Base-by-base conservation (phyloP, 2,888 invertebrate species). In the Dynastes hyllus region DNA sequence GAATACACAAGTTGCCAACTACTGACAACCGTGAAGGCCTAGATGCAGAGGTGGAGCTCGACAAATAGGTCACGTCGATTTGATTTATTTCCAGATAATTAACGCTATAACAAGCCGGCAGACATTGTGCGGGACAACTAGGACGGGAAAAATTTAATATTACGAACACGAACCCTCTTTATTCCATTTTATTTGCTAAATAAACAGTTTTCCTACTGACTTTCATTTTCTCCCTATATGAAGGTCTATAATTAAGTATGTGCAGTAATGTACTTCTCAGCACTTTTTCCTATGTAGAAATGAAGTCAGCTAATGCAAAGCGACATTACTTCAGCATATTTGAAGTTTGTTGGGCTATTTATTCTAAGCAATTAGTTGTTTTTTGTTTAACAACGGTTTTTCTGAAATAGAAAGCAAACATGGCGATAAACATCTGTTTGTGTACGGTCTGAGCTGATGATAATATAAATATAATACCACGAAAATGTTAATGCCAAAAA, bases 61-160 rank as follows among this genome's bases (percentile, higher is more conserved):
- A 45, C 45, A 45, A 45, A 45, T 45, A 8, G 45, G 45, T 45
- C 45, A 8, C 9, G 45, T 45, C 45, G 66, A 66, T 16, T 16
- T 66, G 66, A 66, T 66, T 66, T 66, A 66, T 66, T 66, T 66
- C 40, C 66, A 66, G 66, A 66, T 66, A 66, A 66, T 66, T 66
- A 66, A 66, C 66, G 9, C n/a, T 13, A 66, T 40, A 66, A 66
- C 66, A 66, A 66, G 40, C 32, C 66, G n/a, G 9, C 40, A 63
- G 13, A 29, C 63, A 63, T 22, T 9, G 32, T 13, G 37, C 66
- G 16, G 16, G 45, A 13, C 65, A 37, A 65, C 29, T 2, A 5
- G 5, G 16, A 40, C n/a, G 16, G 40, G 1, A 45, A 40, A 66
- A 66, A 66, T 66, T 66, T 66, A 40, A 66, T 66, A 66, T 9